Base-by-base conservation (phyloP, 2,888 invertebrate species). In the Heliconius charithonia region DNA sequence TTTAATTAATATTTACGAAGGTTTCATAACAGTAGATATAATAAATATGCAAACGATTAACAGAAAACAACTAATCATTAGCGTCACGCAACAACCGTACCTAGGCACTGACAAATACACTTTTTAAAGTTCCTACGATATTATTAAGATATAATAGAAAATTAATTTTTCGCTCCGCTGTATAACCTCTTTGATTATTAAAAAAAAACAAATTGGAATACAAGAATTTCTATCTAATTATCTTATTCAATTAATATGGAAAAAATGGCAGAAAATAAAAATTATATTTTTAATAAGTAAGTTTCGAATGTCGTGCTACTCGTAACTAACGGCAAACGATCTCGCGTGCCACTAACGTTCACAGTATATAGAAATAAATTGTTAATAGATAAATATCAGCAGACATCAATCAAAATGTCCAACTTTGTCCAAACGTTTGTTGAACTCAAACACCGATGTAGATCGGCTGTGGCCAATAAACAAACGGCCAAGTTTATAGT, bases 391-490 rank as follows among this genome's bases (percentile, higher is more conserved):
- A 89, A 88, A 88, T 88, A 88, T 85, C 86, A 85, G 85, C 85
- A 85, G 85, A 86, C 89, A 91, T 92, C 90, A 91, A 92, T 92
- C 92, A 92, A 89, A 89, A 86, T 85, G 87, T 85, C 85, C 84
- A 82, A 85, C 84, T 86, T 80, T 77, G 80, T 79, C 75, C 37
- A 79, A 87, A 84, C 86, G 85, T 89, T 86, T 86, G 86, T 86
- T 84, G 82, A 84, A 77, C 56, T 72, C 72, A 67, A 71, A 75
- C 63, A 75, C 71, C 75, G 32, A 62, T 59, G 59, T 77, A 70
- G 74, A 63, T 74, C 66, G 71, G 75, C 37, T 73, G 75, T 66
- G 77, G 59, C 63, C 32, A 80, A 71, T 63, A 67, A 75, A 79
- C 75, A 77, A 76, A 81, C 77, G 27, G 70, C 70, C 72, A 80